A percentile compares a stretch with the other conserved stretches of the same genome.
phyloP scores from a whole-genome alignment of 2,797 vertebrate species.

The Alfaro cultratus region DNA sequence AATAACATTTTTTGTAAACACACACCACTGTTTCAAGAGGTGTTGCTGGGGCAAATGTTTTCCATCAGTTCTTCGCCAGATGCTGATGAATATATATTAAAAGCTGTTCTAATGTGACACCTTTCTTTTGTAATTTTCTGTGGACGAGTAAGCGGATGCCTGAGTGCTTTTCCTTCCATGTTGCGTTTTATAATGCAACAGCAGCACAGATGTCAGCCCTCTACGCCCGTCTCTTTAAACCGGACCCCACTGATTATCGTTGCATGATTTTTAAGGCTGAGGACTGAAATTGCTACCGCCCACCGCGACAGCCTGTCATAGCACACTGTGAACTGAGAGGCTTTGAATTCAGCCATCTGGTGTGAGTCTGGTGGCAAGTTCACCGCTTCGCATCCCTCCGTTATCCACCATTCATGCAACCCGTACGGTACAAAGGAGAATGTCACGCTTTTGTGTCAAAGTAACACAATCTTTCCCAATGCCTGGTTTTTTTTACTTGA shows the following conservation, averaged over 20 bases:
- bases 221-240: slow-evolving; percentile 36
- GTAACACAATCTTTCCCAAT: not conserved
- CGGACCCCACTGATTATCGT: slow-evolving; percentile 61
- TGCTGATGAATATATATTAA: slow-evolving; percentile 10
- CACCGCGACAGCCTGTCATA: slow-evolving; percentile 67
- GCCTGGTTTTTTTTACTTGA: not conserved
- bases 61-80: slow-evolving; percentile 35
- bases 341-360: slow-evolving; percentile 75
- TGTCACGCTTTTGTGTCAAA: slow-evolving; percentile 9
- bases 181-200: slow-evolving; percentile 11
- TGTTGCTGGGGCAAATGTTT: slow-evolving; percentile 31
- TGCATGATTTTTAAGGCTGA: slow-evolving; percentile 61
- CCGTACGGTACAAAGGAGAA: slow-evolving; percentile 1
- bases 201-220: slow-evolving; percentile 33
- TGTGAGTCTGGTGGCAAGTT: slow-evolving; percentile 50
- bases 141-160: slow-evolving; percentile 18
- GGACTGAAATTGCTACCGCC: slow-evolving; percentile 67
- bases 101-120: slow-evolving; percentile 30
- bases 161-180: not conserved
- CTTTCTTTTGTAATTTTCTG: slow-evolving; percentile 40
- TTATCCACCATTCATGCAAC: slow-evolving; percentile 28
- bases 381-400: slow-evolving; percentile 24
- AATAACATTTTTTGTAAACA: slow-evolving; percentile 54
- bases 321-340: slow-evolving; percentile 59
- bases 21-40: slow-evolving; percentile 46